Evolutionary conservation across 2,888 invertebrate species (phyloP).

Genomic region (Chouioia cunea): DNA sequence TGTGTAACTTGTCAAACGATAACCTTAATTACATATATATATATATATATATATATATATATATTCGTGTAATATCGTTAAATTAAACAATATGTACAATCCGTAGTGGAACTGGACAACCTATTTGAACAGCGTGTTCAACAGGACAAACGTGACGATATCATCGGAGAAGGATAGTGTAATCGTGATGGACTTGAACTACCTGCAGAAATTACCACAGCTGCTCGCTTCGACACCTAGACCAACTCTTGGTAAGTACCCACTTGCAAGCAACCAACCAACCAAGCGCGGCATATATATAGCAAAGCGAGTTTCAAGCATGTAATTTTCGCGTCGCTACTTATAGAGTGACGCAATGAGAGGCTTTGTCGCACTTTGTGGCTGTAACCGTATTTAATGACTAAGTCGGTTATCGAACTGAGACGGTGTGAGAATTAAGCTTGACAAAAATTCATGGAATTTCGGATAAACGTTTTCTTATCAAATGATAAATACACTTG

Average conservation of each 20-base stretch:
- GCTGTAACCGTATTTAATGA: not conserved
- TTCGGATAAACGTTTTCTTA: too few relatives aligned
- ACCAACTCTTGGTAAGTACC: conserved; percentile 71
- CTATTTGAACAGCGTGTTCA: conserved; percentile 73
- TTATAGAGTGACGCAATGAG: not conserved
- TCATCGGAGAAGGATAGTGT: conserved; percentile 71
- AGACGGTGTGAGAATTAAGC: too few relatives aligned
- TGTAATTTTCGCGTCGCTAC: not conserved
- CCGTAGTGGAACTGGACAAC: conserved; percentile 76
- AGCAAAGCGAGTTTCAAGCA: not conserved
- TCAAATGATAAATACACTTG: too few relatives aligned
- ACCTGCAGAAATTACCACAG: conserved; percentile 74
- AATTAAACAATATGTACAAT: too few relatives aligned
- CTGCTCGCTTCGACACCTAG: conserved; percentile 72
- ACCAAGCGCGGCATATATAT: not conserved
- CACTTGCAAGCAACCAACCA: too few relatives aligned
- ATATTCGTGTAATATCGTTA: too few relatives aligned
- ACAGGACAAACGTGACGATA: conserved; percentile 72
- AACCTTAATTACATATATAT: too few relatives aligned
- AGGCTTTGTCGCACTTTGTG: not conserved
- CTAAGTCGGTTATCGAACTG: not conserved
- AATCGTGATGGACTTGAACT: conserved; percentile 77
- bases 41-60: too few relatives aligned
- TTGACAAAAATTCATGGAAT: too few relatives aligned
- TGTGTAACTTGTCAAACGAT: too few relatives aligned